Conservation (phyloP, 2,888 invertebrate genomes). For the Pristionchus mayeri region DNA sequence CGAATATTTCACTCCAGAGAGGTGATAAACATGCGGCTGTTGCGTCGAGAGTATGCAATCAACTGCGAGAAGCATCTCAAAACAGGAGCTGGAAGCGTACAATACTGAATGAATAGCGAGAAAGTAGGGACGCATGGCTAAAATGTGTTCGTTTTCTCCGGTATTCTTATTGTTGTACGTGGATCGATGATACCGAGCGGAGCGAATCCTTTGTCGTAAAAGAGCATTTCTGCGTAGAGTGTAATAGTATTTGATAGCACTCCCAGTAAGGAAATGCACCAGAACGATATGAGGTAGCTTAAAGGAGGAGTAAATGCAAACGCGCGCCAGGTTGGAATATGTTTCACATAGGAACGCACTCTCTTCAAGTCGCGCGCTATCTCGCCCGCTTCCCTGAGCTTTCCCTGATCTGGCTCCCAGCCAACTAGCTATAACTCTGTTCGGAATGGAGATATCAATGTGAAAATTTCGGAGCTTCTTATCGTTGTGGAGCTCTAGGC, state of each 20-base stretch:
- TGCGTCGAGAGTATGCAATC: background rate
- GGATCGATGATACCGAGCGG: background rate
- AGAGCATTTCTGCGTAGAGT: background rate
- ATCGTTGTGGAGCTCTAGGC: no score
- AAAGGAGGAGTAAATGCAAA: no score
- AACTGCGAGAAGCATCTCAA: background rate
- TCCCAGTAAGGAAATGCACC: background rate
- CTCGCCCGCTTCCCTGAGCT: no score
- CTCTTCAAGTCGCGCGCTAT: no score
- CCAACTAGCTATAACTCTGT: no score
- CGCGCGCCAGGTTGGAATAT: no score
- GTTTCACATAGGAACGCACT: no score
- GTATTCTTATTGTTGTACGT: background rate
- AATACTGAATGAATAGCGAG: background rate
- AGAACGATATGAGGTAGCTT: background rate
- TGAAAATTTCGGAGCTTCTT: no score
- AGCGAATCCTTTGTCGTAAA: background rate
- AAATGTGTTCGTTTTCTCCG: background rate
- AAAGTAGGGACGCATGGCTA: background rate
- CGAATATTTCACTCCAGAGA: background rate
- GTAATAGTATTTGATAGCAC: background rate
- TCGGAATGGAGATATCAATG: no score
- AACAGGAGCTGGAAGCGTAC: background rate
- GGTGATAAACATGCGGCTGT: background rate
- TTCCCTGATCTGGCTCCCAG: no score